Base-by-base conservation (phyloP, 2,797 vertebrate species). In the Protonibea diacanthus region DNA sequence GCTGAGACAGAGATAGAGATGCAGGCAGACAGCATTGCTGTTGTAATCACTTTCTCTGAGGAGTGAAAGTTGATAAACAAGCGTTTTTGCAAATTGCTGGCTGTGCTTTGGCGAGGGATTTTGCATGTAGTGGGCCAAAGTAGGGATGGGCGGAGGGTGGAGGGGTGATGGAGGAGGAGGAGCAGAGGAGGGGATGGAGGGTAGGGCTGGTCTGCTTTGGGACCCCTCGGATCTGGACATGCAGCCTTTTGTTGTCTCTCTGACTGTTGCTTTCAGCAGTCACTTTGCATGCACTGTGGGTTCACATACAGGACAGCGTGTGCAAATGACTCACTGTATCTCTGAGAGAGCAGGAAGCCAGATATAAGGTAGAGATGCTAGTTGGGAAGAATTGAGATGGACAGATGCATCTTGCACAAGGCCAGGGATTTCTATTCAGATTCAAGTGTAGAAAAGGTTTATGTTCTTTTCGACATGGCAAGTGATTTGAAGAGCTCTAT, bases 41-140 rank as follows among this genome's bases (percentile, higher is more conserved):
- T 73, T 89, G 90, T 92, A 86, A 94, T 93, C 93, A 90, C 89
- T 93, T 94, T 93, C 90, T 49, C 5, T 18, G 72, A 59, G 74
- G 53, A 65, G 18, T 70, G 86, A 85, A 94, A 94, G 91, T 94
- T 95, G 92, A 94, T 91, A 94, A 94, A 94, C 90, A 93, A 94
- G 92, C 92, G 74, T 90, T 94, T 94, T 93, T 92, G 82, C 85
- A 84, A 82, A 88, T 87, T 88, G 89, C 86, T 89, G 83, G 84
- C 86, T 80, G 86, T 40, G 88, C 85, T 87, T 80, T 88, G 75
- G 75, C 47, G 33, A 78, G 77, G 69, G n/a, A n/a, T n/a, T 78
- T 76, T 71, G 74, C 70, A 72, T 76, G 73, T 68, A 69, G 56
- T 29, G 66, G 73, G 78, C 18, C 18, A 53, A 74, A 70, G 84